Evolutionary conservation across 2,888 invertebrate species (phyloP), one percentile per base, ranked within the genome.

Genomic region (Stenoptilia bipunctidactyla): DNA sequence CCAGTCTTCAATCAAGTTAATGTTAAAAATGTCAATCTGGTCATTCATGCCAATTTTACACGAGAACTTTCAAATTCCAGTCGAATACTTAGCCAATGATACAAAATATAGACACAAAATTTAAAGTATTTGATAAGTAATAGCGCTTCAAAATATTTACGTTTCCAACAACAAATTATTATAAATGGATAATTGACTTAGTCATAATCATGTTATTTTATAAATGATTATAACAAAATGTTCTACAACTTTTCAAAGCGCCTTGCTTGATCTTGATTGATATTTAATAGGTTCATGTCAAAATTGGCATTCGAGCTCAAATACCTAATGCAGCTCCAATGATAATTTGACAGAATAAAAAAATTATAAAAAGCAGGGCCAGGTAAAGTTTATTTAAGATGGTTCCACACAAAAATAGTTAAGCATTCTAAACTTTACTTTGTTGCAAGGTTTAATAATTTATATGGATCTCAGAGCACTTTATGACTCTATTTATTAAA

Each of bases 311-410:
- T 58, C 56, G 43, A 3, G 46, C 47, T 46, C 58, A 55, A 61
- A 77, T 79, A 76, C 82, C 77, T 65, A 55, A 3, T 55, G 63
- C 56, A 55, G n/a, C 55, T 63, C 56, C 49, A 46, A 70, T 56
- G 61, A 69, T 72, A 75, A 76, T 77, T 71, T 68, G 66, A 54
- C 62, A 69, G 70, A 72, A 76, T 82, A 82, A 82, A 83, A 82
- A 82, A 45, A n/a, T 35, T 15, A 35, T 3, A 15, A 35, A 10
- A 20, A 20, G n/a, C n/a, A n/a, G n/a, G n/a, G n/a, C n/a, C n/a
- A 20, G 8, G 8, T 20, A 20, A 5, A 3, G 20, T 5, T 8
- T 20, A 20, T 3, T 20, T 20, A 5, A 20, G 20, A 20, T 20
- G 20, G 20, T 20, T 20, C 20, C 20, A 8, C 8, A n/a, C n/a